These are phyloP conservation scores for Oxyura jamaicensis DNA, from an alignment of 2,113 vertebrate species.

Conservation along the genomic window DNA sequence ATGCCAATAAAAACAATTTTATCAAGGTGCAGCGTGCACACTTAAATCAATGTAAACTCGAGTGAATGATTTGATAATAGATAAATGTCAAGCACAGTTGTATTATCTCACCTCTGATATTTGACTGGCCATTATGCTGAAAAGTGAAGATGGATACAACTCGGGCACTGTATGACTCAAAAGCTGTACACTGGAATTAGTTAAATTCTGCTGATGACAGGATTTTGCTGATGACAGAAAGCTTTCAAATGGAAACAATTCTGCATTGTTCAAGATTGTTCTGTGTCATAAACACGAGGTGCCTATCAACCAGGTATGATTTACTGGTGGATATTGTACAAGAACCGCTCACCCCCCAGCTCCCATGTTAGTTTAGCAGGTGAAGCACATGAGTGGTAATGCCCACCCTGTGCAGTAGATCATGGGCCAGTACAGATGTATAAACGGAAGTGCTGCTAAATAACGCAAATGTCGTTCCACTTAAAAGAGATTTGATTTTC, in stretches of 20 bases:
- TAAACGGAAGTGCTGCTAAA: neutral
- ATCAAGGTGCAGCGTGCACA: neutral
- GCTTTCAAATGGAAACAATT: neutral
- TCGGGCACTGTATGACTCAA: neutral
- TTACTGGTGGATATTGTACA: neutral
- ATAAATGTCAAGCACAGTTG: neutral
- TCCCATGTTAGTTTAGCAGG: neutral
- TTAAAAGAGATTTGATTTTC: slow-evolving; percentile 3
- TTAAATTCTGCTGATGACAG: neutral
- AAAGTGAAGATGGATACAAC: neutral
- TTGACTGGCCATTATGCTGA: neutral
- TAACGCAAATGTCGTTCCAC: neutral
- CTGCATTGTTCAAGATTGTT: neutral
- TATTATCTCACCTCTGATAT: slow-evolving; percentile 19
- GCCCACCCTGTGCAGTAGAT: neutral
- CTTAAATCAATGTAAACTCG: slow-evolving; percentile 22
- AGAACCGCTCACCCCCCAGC: neutral
- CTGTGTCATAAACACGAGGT: neutral
- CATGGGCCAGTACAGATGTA: neutral
- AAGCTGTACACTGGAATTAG: neutral
- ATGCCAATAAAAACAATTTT: slow-evolving; percentile 25
- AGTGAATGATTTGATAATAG: neutral
- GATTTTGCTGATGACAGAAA: neutral
- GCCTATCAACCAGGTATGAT: neutral
- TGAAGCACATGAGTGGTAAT: neutral